Evolutionary conservation across 2,888 invertebrate species (phyloP).

Genomic region (Erebia aethiops): DNA sequence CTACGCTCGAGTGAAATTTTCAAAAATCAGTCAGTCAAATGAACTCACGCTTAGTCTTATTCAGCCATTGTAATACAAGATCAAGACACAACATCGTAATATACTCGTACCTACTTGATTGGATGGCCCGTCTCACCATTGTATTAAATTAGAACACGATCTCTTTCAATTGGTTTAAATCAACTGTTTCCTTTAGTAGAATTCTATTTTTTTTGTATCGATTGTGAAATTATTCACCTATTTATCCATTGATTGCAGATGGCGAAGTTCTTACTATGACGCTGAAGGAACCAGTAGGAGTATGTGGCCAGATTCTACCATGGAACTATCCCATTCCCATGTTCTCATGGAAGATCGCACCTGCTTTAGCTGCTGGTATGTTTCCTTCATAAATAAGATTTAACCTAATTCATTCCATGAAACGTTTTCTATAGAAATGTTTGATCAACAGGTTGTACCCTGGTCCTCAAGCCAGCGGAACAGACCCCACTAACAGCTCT

Average conservation of each 20-base stretch:
- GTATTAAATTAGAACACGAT: no score
- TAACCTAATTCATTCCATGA: background rate
- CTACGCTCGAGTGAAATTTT: no score
- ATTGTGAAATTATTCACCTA: background rate
- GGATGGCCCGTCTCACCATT: no score
- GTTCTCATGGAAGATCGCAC: constrained; percentile 97
- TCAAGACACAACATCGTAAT: no score
- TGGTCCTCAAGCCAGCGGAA: constrained; percentile 96
- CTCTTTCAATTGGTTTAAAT: no score
- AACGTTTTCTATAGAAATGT: background rate
- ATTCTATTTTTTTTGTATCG: no score
- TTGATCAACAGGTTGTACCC: constrained; percentile 85
- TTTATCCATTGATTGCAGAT: constrained; percentile 67
- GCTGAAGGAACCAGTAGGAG: constrained; percentile 92
- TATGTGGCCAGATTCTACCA: constrained; percentile 96
- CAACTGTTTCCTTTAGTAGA: no score
- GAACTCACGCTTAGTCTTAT: no score
- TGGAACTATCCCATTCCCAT: constrained; percentile 97
- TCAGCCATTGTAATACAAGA: no score
- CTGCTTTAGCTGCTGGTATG: constrained; percentile 87
- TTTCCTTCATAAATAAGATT: background rate
- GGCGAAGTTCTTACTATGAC: constrained; percentile 92
- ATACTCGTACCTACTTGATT: no score
- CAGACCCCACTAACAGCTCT: constrained; percentile 96
- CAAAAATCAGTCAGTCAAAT: no score